These are phyloP conservation scores for Lasioglossum villosulum DNA, from an alignment of 2,888 invertebrate genomes.

Conservation along the genomic window DNA sequence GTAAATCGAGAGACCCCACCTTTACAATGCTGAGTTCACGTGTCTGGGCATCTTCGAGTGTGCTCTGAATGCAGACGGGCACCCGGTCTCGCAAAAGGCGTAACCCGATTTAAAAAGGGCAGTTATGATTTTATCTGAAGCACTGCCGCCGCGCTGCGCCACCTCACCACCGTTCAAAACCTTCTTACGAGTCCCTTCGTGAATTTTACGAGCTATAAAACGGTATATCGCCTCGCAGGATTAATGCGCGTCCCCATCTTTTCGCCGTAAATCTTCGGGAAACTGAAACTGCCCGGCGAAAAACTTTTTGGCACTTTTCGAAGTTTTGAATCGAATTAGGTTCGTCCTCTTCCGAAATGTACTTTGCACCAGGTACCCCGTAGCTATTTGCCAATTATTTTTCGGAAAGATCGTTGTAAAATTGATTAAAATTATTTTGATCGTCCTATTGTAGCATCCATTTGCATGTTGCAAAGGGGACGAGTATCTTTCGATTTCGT, in stretches of 20 bases:
- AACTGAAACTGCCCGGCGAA: neutral
- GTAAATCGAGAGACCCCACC: no score
- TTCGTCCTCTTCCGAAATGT: neutral
- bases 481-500: neutral
- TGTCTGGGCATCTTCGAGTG: constrained; percentile 22
- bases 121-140: constrained; percentile 48
- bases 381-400: no score
- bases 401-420: no score
- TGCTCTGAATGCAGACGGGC: neutral
- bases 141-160: neutral
- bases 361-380: neutral
- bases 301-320: neutral
- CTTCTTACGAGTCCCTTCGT: constrained; percentile 28
- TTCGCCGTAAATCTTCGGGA: neutral
- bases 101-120: constrained; percentile 32
- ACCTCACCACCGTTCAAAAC: neutral
- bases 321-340: neutral
- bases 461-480: neutral
- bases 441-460: neutral
- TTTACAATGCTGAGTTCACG: constrained; percentile 31
- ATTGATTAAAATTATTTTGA: no score
- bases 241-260: constrained; percentile 20
- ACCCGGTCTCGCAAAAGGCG: neutral
- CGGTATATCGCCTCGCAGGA: constrained; percentile 25
- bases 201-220: constrained; percentile 44